Conservation (phyloP, 1,140 invertebrate species). For the Drosophila sproati region DNA sequence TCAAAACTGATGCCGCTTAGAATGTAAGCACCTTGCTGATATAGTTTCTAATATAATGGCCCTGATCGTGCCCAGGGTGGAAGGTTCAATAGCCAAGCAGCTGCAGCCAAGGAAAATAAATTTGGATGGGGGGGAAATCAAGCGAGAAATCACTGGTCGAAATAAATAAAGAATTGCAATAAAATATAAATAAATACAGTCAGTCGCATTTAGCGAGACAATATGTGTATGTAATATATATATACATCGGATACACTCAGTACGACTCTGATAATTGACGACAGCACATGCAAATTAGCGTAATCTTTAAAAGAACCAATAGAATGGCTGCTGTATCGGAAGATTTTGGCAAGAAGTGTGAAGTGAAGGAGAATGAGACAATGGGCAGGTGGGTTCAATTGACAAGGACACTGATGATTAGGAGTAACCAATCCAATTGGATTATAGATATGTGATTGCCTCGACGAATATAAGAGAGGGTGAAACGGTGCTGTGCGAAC, state of each 20-base stretch:
- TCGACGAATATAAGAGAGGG: slow-evolving; percentile 88
- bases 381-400: slow-evolving; percentile 76
- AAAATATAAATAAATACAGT: slow-evolving; percentile 65
- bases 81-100: slow-evolving; percentile 55
- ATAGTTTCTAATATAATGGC: slow-evolving; percentile 19
- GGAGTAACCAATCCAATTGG: background rate
- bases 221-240: slow-evolving; percentile 13
- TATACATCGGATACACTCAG: slow-evolving; percentile 30
- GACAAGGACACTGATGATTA: background rate
- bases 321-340: slow-evolving; percentile 63
- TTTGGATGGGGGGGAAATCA: background rate
- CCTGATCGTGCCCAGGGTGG: slow-evolving; percentile 14
- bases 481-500: slow-evolving; percentile 88
- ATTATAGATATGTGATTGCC: slow-evolving; percentile 88
- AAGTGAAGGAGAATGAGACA: slow-evolving; percentile 60
- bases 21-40: background rate
- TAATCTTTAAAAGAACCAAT: slow-evolving; percentile 19
- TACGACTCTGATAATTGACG: slow-evolving; percentile 45
- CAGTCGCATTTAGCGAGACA: slow-evolving; percentile 2
- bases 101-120: background rate
- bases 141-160: slow-evolving; percentile 43
- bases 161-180: slow-evolving; percentile 75
- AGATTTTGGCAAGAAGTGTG: slow-evolving; percentile 72
- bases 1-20: slow-evolving; percentile 11
- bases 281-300: slow-evolving; percentile 29